Evolutionary conservation across 2,888 invertebrate genomes (phyloP).

Genomic region (Ptychoptera contaminata): DNA sequence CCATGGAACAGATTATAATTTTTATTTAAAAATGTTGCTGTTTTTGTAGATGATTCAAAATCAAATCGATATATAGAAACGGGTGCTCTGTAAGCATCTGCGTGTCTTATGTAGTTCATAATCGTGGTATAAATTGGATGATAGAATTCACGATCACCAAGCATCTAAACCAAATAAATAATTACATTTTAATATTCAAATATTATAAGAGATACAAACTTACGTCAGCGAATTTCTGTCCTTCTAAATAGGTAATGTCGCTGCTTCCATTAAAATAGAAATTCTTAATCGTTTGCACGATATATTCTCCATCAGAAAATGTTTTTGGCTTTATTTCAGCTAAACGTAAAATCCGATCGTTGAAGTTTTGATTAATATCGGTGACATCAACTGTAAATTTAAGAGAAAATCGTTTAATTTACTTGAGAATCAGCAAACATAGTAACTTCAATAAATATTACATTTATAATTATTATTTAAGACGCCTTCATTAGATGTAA

Average conservation of each 20-base stretch:
- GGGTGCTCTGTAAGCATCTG: conserved; percentile 19
- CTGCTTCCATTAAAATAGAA: conserved; percentile 20
- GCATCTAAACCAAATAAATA: conserved; percentile 23
- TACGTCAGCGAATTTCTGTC: conserved; percentile 20
- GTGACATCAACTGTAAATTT: background rate
- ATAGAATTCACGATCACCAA: conserved; percentile 33
- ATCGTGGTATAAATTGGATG: conserved; percentile 30
- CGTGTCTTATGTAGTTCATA: conserved; percentile 14
- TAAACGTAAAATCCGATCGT: conserved; percentile 18
- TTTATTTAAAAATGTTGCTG: conserved; percentile 25
- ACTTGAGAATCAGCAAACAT: too few species aligned
- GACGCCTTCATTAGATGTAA: conserved; percentile 34
- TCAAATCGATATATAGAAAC: conserved; percentile 34
- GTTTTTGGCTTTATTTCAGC: conserved; percentile 20
- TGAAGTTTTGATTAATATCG: conserved; percentile 22
- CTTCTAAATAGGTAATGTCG: conserved; percentile 17
- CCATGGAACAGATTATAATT: conserved; percentile 33
- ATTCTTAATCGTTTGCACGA: conserved; percentile 10
- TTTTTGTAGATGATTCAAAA: conserved; percentile 30
- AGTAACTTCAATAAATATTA: too few species aligned
- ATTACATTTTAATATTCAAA: background rate
- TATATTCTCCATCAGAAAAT: conserved; percentile 6
- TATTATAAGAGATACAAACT: conserved; percentile 4
- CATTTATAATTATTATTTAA: conserved; percentile 14
- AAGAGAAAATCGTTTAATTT: conserved; percentile 15